Evolutionary conservation across 2,113 vertebrate species (phyloP).

Genomic region (Pantherophis guttatus): DNA sequence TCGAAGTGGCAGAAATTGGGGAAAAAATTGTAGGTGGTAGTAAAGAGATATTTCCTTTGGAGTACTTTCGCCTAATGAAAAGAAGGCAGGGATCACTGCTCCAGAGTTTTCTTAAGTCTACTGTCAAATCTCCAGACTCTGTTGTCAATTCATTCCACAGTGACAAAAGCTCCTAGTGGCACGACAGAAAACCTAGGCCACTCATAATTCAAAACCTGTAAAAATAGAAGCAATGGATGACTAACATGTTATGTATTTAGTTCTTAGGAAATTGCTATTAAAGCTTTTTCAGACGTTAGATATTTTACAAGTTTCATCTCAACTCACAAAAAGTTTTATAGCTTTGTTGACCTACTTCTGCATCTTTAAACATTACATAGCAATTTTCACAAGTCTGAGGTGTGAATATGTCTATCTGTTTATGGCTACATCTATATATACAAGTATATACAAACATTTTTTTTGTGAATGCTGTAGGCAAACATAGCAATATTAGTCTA

Average conservation of each 20-base stretch:
- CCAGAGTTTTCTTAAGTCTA: constrained; percentile 16
- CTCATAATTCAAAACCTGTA: constrained; percentile 76
- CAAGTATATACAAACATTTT: neutral
- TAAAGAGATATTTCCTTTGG: constrained; percentile 5
- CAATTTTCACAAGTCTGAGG: neutral
- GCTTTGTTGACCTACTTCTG: neutral
- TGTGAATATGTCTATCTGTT: neutral
- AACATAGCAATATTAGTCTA: neutral
- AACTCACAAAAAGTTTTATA: constrained; percentile 22
- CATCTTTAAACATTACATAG: neutral
- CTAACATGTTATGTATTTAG: constrained; percentile 67
- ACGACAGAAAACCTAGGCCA: constrained; percentile 56
- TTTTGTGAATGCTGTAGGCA: neutral
- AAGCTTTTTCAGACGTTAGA: constrained; percentile 51
- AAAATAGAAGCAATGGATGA: constrained; percentile 76
- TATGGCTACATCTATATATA: neutral
- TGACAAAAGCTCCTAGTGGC: constrained; percentile 37
- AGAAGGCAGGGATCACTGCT: constrained; percentile 37
- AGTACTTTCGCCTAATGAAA: constrained; percentile 42
- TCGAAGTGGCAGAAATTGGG: constrained; percentile 28
- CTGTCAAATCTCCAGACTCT: constrained; percentile 45
- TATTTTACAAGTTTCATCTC: constrained; percentile 58
- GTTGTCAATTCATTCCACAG: constrained; percentile 48
- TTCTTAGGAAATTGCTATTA: constrained; percentile 66
- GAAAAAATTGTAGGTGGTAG: neutral